These are phyloP conservation scores for Myotis davidii DNA, from an alignment of 2,113 vertebrate species.

Conservation along the genomic window DNA sequence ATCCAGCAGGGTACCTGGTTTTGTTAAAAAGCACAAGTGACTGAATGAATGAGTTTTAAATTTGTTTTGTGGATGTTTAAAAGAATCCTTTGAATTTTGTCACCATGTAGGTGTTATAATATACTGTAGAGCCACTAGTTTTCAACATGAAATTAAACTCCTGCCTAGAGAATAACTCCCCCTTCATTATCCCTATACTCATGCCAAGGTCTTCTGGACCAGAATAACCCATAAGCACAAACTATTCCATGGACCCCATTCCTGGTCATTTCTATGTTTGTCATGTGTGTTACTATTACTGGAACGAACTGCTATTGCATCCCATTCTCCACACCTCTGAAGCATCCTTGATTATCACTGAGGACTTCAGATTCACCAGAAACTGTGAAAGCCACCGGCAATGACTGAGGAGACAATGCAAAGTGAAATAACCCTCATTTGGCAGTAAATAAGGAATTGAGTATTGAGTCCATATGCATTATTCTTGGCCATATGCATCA, in stretches of 20 bases:
- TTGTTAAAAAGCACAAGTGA: conserved; percentile 16
- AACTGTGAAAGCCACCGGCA: neutral
- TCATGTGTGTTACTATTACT: neutral
- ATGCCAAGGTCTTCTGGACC: neutral
- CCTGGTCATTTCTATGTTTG: neutral
- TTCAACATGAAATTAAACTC: neutral
- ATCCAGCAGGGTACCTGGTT: neutral
- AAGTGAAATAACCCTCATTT: neutral
- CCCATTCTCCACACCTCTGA: neutral
- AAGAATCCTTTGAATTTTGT: neutral
- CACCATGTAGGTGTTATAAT: neutral
- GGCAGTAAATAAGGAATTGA: neutral
- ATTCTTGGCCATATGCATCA: neutral
- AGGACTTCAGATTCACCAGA: neutral
- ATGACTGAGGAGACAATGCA: neutral
- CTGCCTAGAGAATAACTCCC: neutral
- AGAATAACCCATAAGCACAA: neutral
- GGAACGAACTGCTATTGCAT: neutral
- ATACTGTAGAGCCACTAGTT: neutral
- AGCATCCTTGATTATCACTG: neutral
- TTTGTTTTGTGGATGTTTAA: neutral
- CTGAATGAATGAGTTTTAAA: neutral
- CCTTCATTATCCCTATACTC: neutral
- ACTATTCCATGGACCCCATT: neutral
- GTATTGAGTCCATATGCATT: neutral